Evolutionary conservation across 2,888 invertebrate genomes (phyloP).

Genomic region (Drepana falcataria): DNA sequence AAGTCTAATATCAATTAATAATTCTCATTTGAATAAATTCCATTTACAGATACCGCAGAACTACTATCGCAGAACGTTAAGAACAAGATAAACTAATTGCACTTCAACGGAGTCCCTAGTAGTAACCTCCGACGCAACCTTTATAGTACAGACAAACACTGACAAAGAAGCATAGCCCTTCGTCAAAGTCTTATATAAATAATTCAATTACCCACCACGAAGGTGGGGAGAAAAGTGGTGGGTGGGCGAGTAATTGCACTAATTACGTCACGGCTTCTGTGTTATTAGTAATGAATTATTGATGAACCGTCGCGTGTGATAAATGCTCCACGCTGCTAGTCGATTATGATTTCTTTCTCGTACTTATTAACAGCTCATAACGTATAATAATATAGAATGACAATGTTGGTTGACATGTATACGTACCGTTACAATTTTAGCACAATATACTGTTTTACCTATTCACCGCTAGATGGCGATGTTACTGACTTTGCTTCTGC

Average conservation of each 20-base stretch:
- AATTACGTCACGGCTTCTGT: constrained; percentile 69
- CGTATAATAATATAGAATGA: not conserved
- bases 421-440: constrained; percentile 5
- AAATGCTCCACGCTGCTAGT: constrained; percentile 52
- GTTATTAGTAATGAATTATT: constrained; percentile 73
- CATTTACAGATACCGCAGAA: no score
- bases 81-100: no score
- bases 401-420: constrained; percentile 8
- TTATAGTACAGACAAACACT: constrained; percentile 6
- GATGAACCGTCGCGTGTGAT: constrained; percentile 57
- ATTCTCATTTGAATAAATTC: no score
- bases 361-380: constrained; percentile 1
- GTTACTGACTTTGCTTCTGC: constrained; percentile 23
- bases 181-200: constrained; percentile 59
- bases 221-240: constrained; percentile 46
- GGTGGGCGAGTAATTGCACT: constrained; percentile 73
- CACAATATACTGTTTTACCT: constrained; percentile 24
- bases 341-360: constrained; percentile 31
- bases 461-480: constrained; percentile 57
- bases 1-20: no score
- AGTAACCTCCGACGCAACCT: constrained; percentile 49
- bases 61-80: no score
- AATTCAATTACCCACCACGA: constrained; percentile 52
- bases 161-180: constrained; percentile 23
- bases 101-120: no score